Evolutionary conservation across 2,888 invertebrate species (phyloP), one percentile per base, ranked within the genome.

Genomic region (Pollenia griseotomentosa): DNA sequence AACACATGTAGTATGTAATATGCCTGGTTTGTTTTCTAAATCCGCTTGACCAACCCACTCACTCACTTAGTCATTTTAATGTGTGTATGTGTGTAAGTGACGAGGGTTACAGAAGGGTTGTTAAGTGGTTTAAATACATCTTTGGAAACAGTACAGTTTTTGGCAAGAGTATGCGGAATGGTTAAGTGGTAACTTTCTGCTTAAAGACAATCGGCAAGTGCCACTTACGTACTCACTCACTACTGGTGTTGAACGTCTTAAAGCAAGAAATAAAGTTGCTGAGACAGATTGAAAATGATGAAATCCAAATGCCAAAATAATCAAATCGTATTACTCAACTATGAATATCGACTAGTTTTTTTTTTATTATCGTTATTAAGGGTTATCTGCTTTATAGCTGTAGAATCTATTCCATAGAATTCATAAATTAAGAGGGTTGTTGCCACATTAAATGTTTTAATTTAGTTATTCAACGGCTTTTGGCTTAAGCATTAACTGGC

Each of bases 1-100:
- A 79, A 80, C 68, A 85, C 74, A 85, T 85, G 74, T 85, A 57
- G 53, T 51, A 55, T 65, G 40, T 23, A 77, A 80, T 68, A 85
- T 85, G 74, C 44, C 63, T 63, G 79, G 53, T 70, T 74, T 79
- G 79, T 84, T 79, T 84, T 68, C 73, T 40, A 74, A 84, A 79
- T 74, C 74, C 61, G 68, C 84, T 84, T 87, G 87, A 87, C 87
- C 87, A 81, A 82, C 80, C 81, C 81, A 82, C 81, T 74, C 63
- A 70, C 65, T 83, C 74, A 75, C 46, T 63, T 14, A 55, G 40
- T 48, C 48, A 33, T 57, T 57, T 53, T 74, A 80, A 68, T 68
- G 61, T 55, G n/a, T 51, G n/a, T 73, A 10, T 33, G 33, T 33
- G 6, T 6, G 33, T 33, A 33, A 33, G 33, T 33, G 9, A 10